Evolutionary conservation across 2,113 vertebrate genomes (phyloP).

Genomic region (Calyptomena viridis): DNA sequence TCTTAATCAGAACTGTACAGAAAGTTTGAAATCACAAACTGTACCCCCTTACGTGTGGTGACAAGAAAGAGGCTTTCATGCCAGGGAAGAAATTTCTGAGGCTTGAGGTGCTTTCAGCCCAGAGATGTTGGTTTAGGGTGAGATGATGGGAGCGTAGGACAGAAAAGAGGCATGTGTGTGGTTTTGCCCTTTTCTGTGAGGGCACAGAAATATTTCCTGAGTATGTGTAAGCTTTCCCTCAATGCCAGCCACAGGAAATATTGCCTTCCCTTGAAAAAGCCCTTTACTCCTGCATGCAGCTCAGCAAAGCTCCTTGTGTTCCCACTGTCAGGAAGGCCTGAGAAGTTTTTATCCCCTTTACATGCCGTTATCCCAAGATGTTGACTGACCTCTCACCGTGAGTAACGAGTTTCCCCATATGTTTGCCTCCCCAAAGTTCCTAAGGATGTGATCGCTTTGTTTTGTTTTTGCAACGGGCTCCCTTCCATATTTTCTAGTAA

Average conservation of each 20-base stretch:
- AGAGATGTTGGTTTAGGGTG: background rate
- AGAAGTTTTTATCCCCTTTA: background rate
- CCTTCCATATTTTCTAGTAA: conserved; percentile 23
- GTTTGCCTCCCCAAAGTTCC: conserved; percentile 30
- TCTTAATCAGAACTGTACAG: background rate
- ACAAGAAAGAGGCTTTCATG: background rate
- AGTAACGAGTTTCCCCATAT: background rate
- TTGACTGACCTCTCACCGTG: conserved; percentile 11
- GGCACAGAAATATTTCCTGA: background rate
- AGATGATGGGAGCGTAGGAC: background rate
- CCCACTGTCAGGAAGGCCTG: background rate
- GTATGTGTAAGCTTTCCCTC: background rate
- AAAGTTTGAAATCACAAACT: background rate
- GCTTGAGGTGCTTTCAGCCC: background rate
- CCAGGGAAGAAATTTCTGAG: background rate
- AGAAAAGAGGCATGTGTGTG: background rate
- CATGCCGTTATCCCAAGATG: conserved; percentile 1
- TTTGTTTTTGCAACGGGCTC: conserved; percentile 23
- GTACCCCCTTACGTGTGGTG: background rate
- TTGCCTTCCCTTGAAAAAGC: background rate
- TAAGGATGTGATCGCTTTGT: conserved; percentile 43
- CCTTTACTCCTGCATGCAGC: background rate
- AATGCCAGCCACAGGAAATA: background rate
- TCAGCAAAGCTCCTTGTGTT: background rate
- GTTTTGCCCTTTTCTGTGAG: background rate